A percentile compares a stretch with the other conserved stretches of the same genome.
Conservation (phyloP, 1,140 invertebrate species). For the Prorops nasuta region DNA sequence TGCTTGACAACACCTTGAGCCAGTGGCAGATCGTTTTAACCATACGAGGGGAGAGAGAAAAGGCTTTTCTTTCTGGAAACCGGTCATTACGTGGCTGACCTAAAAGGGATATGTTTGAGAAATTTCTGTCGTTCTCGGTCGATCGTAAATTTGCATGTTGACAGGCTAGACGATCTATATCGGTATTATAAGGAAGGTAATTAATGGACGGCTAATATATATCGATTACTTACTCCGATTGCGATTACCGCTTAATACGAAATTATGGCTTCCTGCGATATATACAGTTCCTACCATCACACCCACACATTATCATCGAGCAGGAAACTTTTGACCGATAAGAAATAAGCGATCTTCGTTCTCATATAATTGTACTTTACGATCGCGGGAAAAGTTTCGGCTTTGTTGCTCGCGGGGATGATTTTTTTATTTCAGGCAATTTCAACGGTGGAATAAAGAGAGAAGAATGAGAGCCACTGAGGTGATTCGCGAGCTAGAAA, state of each 20-base stretch:
- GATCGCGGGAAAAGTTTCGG: too few relatives aligned
- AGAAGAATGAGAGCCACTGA: constrained; percentile 26
- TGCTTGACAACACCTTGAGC: too few relatives aligned
- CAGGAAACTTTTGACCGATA: too few relatives aligned
- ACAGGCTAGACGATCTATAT: constrained; percentile 33
- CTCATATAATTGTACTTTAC: too few relatives aligned
- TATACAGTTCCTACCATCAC: not conserved
- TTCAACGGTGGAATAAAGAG: too few relatives aligned
- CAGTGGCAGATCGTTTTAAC: too few relatives aligned
- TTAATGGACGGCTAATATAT: constrained; percentile 42
- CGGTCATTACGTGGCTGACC: constrained; percentile 22
- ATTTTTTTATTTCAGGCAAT: too few relatives aligned
- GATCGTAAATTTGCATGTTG: constrained; percentile 31
- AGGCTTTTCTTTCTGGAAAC: constrained; percentile 22
- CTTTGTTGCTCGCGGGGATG: too few relatives aligned
- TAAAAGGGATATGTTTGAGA: constrained; percentile 35
- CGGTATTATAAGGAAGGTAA: constrained; percentile 39
- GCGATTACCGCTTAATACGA: constrained; percentile 35
- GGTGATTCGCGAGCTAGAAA: constrained; percentile 39
- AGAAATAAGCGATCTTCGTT: too few relatives aligned
- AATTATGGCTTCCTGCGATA: constrained; percentile 31
- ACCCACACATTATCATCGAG: not conserved
- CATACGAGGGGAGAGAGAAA: not conserved
- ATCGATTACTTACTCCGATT: constrained; percentile 42
- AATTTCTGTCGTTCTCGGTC: constrained; percentile 16